Percentiles rank a stretch among this genome's conserved stretches.
phyloP scores from a whole-genome alignment of 2,888 invertebrate species.

The Dasysyrphus albostriatus region DNA sequence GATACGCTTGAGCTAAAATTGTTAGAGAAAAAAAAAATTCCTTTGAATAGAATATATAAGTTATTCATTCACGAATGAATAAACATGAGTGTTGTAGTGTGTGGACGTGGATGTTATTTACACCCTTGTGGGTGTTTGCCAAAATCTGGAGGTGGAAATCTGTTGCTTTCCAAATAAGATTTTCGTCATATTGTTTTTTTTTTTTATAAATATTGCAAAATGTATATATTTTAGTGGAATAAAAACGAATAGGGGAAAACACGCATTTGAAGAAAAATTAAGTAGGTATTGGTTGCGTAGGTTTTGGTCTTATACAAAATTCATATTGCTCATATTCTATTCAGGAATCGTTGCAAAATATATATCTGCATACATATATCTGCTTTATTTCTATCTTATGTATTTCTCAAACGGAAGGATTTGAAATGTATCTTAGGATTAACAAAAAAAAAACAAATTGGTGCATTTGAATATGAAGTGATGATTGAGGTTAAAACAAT shows the following conservation, averaged over 20 bases:
- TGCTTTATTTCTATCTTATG: conserved; percentile 6
- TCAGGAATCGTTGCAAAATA: conserved; percentile 19
- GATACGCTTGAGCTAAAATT: conserved; percentile 20
- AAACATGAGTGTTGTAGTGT: neutral
- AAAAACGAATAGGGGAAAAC: neutral
- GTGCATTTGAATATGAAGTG: neutral
- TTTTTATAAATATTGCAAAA: conserved; percentile 29
- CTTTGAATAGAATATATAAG: neutral
- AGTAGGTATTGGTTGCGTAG: conserved; percentile 4
- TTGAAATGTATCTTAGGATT: neutral
- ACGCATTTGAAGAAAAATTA: neutral
- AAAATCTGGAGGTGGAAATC: conserved; percentile 19
- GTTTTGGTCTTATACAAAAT: neutral
- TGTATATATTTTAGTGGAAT: neutral
- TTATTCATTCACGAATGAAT: conserved; percentile 28
- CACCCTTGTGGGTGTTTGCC: conserved; percentile 4
- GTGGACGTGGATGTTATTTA: conserved; percentile 5
- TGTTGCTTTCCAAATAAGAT: conserved; percentile 24
- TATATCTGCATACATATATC: no score
- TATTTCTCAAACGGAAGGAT: no score
- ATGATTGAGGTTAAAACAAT: no score
- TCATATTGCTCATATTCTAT: conserved; percentile 30
- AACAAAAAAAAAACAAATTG: neutral
- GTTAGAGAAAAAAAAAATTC: conserved; percentile 9
- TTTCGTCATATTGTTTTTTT: conserved; percentile 21